phyloP scores from a whole-genome alignment of 2,797 vertebrate species.

The Urosaurus nigricauda region DNA sequence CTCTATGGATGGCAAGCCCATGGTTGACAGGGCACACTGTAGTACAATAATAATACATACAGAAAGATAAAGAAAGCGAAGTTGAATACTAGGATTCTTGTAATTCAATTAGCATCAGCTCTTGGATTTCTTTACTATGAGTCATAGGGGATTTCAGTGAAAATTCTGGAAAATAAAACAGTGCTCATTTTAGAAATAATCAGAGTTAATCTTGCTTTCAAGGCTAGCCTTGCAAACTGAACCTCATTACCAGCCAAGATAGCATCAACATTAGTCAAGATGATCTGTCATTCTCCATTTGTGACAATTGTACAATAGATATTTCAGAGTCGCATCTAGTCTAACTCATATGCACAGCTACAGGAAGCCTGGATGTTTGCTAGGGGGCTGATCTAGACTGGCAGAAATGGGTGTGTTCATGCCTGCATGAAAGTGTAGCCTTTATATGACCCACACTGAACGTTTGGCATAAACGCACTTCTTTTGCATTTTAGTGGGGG shows the following conservation, averaged over 20 bases:
- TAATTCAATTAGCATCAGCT: background rate
- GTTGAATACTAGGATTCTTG: conserved; percentile 15
- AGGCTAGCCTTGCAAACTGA: background rate
- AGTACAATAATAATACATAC: no score
- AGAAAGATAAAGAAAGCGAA: background rate
- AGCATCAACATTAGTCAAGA: background rate
- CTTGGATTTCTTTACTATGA: conserved; percentile 46
- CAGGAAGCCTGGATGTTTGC: no score
- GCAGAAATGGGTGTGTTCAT: no score
- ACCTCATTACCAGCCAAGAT: background rate
- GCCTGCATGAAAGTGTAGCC: no score
- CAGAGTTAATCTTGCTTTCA: background rate
- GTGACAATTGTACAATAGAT: background rate
- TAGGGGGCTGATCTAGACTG: no score
- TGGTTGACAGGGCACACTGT: no score
- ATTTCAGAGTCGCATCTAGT: background rate
- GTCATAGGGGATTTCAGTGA: background rate
- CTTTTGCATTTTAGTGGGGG: no score
- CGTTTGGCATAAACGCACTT: no score
- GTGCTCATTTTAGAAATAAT: background rate
- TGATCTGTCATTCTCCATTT: conserved; percentile 1
- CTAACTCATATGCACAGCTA: no score
- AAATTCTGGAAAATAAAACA: background rate
- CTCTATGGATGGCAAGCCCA: no score
- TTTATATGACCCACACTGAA: no score